These are phyloP conservation scores for Chelon auratus DNA, from an alignment of 2,797 vertebrate species.

Conservation along the genomic window DNA sequence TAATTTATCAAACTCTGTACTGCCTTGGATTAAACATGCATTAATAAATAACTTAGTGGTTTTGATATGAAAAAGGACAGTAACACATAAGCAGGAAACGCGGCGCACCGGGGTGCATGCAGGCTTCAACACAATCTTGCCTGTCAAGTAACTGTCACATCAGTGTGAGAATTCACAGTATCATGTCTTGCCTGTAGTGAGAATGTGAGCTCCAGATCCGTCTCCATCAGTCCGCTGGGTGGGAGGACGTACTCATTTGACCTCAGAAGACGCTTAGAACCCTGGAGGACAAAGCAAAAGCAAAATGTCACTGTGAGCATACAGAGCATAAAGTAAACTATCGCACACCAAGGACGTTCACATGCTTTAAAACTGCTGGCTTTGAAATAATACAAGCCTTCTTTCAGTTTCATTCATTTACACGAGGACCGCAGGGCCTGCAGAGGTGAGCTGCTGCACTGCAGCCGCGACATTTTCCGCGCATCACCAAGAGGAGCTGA, in stretches of 20 bases:
- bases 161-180: constrained; percentile 60
- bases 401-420: no score
- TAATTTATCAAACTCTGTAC: no score
- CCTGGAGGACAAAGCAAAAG: constrained; percentile 74
- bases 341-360: not conserved
- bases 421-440: no score
- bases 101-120: constrained; percentile 6
- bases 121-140: constrained; percentile 22
- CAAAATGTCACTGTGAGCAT: constrained; percentile 5
- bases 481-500: no score
- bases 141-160: constrained; percentile 32
- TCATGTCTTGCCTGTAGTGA: constrained; percentile 88
- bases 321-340: not conserved
- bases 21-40: no score
- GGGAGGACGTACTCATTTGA: constrained; percentile 92
- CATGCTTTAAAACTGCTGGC: not conserved
- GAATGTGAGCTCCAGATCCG: constrained; percentile 93
- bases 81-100: not conserved
- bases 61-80: not conserved
- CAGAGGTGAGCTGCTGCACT: no score
- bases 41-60: not conserved
- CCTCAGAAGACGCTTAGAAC: constrained; percentile 91
- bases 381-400: not conserved
- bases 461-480: no score
- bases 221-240: constrained; percentile 92